phyloP scores from a whole-genome alignment of 2,797 vertebrate species.

The Myotis myotis region DNA sequence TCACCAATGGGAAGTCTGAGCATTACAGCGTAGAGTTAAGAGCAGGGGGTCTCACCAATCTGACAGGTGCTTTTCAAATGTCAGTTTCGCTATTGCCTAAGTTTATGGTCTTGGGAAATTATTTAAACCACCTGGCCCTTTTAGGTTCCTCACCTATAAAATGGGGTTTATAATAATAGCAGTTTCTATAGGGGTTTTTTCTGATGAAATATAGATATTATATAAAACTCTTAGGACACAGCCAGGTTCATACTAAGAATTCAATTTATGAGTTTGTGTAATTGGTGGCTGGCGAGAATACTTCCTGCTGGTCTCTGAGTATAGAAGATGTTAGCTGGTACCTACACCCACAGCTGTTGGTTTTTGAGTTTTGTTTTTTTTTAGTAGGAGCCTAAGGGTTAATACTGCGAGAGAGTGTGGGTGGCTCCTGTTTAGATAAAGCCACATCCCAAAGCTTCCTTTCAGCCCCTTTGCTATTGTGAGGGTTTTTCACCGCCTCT shows the following conservation, averaged over 20 bases:
- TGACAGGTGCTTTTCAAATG: neutral
- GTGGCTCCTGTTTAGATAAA: constrained; percentile 76
- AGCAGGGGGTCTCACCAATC: neutral
- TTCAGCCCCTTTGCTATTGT: constrained; percentile 79
- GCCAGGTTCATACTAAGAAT: neutral
- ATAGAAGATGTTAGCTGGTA: neutral
- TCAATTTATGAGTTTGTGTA: neutral
- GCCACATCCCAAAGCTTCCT: constrained; percentile 76
- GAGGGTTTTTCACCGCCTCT: constrained; percentile 77
- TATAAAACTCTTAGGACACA: neutral
- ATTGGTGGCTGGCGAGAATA: neutral
- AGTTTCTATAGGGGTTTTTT: neutral
- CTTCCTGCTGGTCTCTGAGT: neutral
- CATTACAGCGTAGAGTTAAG: neutral
- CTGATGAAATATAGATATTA: neutral
- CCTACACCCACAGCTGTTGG: neutral
- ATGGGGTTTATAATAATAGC: neutral
- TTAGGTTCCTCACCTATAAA: neutral
- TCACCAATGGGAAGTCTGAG: neutral
- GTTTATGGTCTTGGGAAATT: neutral
- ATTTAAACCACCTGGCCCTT: neutral
- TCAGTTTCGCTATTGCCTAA: neutral
- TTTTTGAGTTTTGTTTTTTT: neutral
- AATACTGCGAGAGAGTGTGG: constrained; percentile 62
- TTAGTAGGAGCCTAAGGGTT: constrained; percentile 58